Percentiles rank a stretch among this genome's conserved stretches.
Conservation (phyloP, 1,140 invertebrate genomes). For the Drosophila ficusphila region DNA sequence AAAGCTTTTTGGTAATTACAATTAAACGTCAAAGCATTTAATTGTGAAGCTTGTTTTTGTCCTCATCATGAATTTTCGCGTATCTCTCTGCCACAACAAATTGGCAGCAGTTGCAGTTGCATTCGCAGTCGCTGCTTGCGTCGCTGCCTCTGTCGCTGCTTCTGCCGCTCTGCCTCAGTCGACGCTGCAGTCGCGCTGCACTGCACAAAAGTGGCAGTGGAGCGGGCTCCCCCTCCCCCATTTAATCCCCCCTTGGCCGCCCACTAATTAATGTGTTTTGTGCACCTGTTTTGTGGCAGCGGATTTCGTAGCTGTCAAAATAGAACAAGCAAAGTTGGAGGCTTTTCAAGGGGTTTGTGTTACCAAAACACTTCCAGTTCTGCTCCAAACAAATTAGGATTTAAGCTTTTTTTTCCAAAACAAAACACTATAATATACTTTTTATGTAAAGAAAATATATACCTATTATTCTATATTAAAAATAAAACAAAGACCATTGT, state of each 20-base stretch:
- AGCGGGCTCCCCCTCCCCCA: constrained; percentile 3
- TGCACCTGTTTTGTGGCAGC: constrained; percentile 43
- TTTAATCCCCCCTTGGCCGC: background rate
- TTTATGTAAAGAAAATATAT: too few species aligned
- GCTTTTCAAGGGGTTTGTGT: constrained; percentile 2
- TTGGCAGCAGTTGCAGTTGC: constrained; percentile 56
- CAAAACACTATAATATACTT: too few species aligned
- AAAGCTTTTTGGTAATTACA: constrained; percentile 72
- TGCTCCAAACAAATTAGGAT: background rate
- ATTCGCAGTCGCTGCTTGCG: constrained; percentile 8
- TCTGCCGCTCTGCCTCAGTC: constrained; percentile 2
- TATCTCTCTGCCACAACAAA: constrained; percentile 55
- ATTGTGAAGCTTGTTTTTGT: constrained; percentile 48
- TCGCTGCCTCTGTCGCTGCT: background rate
- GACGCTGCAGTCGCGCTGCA: constrained; percentile 51
- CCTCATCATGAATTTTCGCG: background rate
- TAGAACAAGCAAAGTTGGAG: constrained; percentile 17
- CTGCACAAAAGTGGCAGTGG: constrained; percentile 56
- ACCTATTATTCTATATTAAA: too few species aligned
- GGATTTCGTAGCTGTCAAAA: constrained; percentile 36
- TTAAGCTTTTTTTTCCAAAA: background rate
- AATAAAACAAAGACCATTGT: too few species aligned
- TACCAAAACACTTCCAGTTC: background rate
- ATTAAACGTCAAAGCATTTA: constrained; percentile 78
- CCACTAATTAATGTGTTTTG: constrained; percentile 33